Percentiles rank a stretch among this genome's conserved stretches.
Conservation (phyloP, 2,113 vertebrate species). For the Picathartes gymnocephalus region DNA sequence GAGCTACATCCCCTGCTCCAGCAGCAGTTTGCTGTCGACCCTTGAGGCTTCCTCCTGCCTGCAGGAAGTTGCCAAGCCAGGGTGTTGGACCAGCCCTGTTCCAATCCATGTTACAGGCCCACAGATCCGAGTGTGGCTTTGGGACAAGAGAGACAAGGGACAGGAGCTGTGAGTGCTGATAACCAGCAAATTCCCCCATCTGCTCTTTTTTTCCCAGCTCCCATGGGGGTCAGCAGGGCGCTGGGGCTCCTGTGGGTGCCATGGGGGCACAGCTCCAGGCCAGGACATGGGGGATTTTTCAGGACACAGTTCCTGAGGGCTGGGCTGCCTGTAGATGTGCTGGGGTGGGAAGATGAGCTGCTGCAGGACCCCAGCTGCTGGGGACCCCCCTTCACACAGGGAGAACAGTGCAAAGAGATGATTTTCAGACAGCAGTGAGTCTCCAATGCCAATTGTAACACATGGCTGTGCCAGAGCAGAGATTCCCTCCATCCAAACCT, state of each 20-base stretch:
- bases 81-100: background rate
- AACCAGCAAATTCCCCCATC: background rate
- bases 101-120: no score
- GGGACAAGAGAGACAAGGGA: background rate
- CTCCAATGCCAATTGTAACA: background rate
- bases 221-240: background rate
- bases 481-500: background rate
- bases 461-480: background rate
- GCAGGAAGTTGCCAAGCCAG: fast-evolving
- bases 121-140: background rate
- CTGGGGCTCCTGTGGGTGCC: background rate
- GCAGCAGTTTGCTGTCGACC: fast-evolving
- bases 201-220: background rate
- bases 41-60: background rate
- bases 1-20: background rate
- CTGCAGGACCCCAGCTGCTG: background rate
- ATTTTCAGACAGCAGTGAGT: fast-evolving
- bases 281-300: background rate
- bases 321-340: background rate
- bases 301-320: no score
- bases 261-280: background rate
- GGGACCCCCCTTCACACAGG: fast-evolving
- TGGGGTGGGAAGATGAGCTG: background rate
- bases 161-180: fast-evolving
- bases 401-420: background rate